These are phyloP conservation scores for Myiopsitta monachus DNA, from an alignment of 2,113 vertebrate genomes.

Conservation along the genomic window DNA sequence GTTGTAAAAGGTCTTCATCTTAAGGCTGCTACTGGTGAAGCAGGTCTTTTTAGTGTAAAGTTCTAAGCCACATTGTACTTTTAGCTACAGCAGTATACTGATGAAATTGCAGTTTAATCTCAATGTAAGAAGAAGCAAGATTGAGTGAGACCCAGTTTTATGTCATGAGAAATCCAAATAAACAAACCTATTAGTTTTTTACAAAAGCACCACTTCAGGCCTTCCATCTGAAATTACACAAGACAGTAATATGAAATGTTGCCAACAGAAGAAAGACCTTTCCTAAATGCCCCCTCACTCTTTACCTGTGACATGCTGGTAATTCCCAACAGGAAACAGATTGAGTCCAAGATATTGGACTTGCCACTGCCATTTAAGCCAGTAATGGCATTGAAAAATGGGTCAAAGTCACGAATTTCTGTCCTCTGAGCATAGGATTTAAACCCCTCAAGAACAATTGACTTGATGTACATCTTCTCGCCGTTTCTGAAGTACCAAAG, in stretches of 20 bases:
- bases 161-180: neutral
- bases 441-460: constrained; percentile 91
- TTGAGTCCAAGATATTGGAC: constrained; percentile 94
- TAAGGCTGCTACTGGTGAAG: neutral
- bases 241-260: accelerated
- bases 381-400: constrained; percentile 94
- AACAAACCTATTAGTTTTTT: neutral
- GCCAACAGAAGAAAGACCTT: neutral
- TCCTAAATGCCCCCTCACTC: neutral
- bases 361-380: constrained; percentile 97
- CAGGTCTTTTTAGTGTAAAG: neutral
- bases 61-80: neutral
- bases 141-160: neutral
- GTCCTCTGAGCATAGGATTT: constrained; percentile 96
- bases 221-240: accelerated
- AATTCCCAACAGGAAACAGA: constrained; percentile 95
- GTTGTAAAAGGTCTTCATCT: neutral
- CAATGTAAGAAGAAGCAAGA: neutral
- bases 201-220: neutral
- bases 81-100: neutral
- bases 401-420: constrained; percentile 88
- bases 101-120: neutral
- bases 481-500: neutral
- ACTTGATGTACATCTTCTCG: constrained; percentile 88
- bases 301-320: constrained; percentile 87